phyloP scores from a whole-genome alignment of 2,113 vertebrate species.

The Asarcornis scutulata region DNA sequence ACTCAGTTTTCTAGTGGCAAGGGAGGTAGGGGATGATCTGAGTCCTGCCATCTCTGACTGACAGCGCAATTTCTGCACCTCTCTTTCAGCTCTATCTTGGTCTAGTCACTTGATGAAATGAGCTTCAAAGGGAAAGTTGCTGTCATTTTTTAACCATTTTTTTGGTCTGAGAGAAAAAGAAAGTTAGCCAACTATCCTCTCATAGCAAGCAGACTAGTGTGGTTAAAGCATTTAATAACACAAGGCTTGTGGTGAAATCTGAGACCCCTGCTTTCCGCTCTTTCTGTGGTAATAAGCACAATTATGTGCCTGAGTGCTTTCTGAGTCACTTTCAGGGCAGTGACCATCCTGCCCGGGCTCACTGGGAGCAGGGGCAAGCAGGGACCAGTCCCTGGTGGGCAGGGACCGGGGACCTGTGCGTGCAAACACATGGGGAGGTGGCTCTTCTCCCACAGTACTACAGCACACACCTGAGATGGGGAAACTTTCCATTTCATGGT shows the following conservation, averaged over 20 bases:
- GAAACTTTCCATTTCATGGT: not conserved
- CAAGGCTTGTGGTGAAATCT: not conserved
- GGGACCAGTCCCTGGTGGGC: not conserved
- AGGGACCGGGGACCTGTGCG: not conserved
- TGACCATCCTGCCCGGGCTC: fast-evolving
- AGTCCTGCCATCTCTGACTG: not conserved
- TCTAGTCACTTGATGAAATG: not conserved
- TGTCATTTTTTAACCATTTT: not conserved
- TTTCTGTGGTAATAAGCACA: not conserved
- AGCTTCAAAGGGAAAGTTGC: not conserved
- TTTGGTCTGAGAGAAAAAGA: not conserved
- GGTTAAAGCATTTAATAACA: not conserved
- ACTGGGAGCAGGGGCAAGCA: not conserved
- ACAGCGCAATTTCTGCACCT: not conserved
- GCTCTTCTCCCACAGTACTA: not conserved
- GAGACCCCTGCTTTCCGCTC: not conserved
- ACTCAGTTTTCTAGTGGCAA: not conserved
- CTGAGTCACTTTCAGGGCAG: not conserved
- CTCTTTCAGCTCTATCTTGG: not conserved
- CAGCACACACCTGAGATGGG: not conserved
- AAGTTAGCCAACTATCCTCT: not conserved
- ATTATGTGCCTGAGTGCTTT: not conserved
- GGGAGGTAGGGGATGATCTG: not conserved
- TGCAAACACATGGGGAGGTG: not conserved
- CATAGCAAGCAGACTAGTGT: not conserved